A percentile compares a stretch with the other conserved stretches of the same genome.
Conservation (phyloP, 2,797 vertebrate species). For the Rhinella marina region DNA sequence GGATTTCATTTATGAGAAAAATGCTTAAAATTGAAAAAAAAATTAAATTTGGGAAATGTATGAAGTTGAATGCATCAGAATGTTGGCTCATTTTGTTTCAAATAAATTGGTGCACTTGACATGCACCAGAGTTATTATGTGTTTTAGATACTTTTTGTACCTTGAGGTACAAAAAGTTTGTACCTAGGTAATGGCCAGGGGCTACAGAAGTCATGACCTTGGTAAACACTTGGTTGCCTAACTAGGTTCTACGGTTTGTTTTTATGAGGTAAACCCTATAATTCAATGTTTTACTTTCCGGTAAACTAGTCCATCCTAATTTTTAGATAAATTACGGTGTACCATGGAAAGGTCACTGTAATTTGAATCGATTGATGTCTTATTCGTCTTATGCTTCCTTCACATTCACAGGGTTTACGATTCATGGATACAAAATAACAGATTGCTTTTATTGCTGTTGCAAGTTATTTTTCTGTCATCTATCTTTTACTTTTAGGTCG, state of each 20-base stretch:
- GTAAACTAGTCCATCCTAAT: background rate
- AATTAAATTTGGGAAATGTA: no score
- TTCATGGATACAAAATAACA: conserved; percentile 39
- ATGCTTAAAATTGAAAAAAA: no score
- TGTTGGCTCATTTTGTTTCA: no score
- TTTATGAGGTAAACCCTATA: background rate
- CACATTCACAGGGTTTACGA: conserved; percentile 6
- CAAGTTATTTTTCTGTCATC: conserved; percentile 12
- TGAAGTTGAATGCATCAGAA: no score
- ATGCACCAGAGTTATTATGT: no score
- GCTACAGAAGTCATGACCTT: background rate
- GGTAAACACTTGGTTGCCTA: background rate
- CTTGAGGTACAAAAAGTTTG: no score
- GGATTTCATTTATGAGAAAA: no score
- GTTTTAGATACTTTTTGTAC: no score
- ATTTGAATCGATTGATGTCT: conserved; percentile 37
- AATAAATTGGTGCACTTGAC: no score
- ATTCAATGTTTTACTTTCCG: background rate
- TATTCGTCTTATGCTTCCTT: conserved; percentile 12
- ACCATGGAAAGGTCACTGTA: conserved; percentile 44
- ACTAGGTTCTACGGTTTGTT: background rate
- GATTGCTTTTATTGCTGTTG: conserved; percentile 31
- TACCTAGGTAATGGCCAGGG: no score
- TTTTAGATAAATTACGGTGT: conserved; percentile 6
- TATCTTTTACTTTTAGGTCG: conserved; percentile 45